Base-by-base conservation (phyloP, 2,797 vertebrate genomes). In the Ibycter americanus region DNA sequence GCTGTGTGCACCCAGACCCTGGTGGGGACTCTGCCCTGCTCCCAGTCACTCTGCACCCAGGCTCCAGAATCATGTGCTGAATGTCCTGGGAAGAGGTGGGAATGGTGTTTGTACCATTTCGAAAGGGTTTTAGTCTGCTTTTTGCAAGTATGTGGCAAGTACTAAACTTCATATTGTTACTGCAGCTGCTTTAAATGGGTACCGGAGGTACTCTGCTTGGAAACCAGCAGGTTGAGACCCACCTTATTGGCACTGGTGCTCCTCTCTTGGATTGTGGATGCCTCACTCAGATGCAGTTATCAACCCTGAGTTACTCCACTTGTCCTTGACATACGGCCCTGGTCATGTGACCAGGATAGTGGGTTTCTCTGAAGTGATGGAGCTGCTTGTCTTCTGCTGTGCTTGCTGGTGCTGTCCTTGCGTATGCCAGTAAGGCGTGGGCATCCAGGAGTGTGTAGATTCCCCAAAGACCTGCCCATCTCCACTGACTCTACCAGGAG, bases 361-460 rank as follows among this genome's bases (percentile, higher is more conserved):
- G 38, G 32, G 29, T 55, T 83, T 51, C 71, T 63, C 32, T 40
- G 52, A 76, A 72, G 34, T 13, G 23, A 23, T 21, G 26, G 55
- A 87, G 29, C 25, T 52, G 31, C 31, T 71, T 66, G 34, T 73
- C 31, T 38, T 83, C 15, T 16, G 7, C 47, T 63, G 5, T 38
- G 36, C 32, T 61, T 54, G 16, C 12, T 73, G 31, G 20, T 6
- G 20, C 14, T 65, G 65, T 27, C 42, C 34, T 70, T 63, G 31
- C 38, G 12, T 4, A 12, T 11, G 25, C 11, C 62, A 36, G 32
- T 12, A 54, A 74, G 73, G 12, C 0, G 0, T 47, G 9, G 34
- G 4, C 25, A 58, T 44, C 32, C 29, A 66, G 7, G 21, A 42
- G 6, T 40, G 34, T 11, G 18, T 29, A 44, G 27, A 47, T 34